A percentile compares a stretch with the other conserved stretches of the same genome.
phyloP scores from a whole-genome alignment of 2,113 vertebrate species.

The Emberiza fucata region DNA sequence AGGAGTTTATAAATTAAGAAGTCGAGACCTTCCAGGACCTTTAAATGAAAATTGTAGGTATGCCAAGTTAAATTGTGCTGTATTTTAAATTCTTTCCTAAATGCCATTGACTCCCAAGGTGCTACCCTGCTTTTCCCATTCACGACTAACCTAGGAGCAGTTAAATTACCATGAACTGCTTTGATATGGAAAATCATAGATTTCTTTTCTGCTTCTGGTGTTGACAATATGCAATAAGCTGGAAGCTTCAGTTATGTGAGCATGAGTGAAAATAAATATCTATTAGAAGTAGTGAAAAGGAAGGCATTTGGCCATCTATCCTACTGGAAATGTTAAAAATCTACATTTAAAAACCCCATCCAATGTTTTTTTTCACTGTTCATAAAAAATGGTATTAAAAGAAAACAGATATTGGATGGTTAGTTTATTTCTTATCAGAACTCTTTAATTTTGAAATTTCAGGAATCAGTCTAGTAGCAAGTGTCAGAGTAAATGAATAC shows the following conservation, averaged over 20 bases:
- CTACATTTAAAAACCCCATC: not conserved
- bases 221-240: not conserved
- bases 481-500: not conserved
- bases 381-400: not conserved
- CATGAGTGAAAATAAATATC: not conserved
- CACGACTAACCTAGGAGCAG: not conserved
- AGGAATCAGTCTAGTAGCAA: not conserved
- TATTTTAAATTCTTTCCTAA: not conserved
- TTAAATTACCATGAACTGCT: not conserved
- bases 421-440: not conserved
- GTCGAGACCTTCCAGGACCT: not conserved
- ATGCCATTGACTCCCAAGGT: too few relatives aligned
- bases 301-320: not conserved
- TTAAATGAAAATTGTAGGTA: not conserved
- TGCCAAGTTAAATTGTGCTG: not conserved
- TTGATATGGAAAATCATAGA: not conserved
- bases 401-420: not conserved
- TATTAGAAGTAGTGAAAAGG: not conserved
- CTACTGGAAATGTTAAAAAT: not conserved
- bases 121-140: not conserved
- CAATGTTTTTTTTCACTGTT: not conserved
- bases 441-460: not conserved
- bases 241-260: not conserved
- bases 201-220: not conserved
- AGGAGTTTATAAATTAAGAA: not conserved